phyloP scores from a whole-genome alignment of 2,797 vertebrate species.

The Cryptoblepharus egeriae region DNA sequence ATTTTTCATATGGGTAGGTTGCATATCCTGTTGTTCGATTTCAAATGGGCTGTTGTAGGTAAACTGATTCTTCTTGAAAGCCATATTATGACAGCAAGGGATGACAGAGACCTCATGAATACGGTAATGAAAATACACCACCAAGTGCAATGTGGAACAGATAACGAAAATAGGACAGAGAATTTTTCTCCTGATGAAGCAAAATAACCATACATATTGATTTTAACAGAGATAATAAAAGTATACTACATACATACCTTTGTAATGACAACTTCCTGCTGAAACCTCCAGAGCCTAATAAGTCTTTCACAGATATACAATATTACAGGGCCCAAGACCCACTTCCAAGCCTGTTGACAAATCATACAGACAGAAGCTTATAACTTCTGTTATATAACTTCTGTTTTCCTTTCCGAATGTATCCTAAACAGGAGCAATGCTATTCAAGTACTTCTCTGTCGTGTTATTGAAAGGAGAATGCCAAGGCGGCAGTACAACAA shows the following conservation, averaged over 20 bases:
- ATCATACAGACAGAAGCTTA: slow-evolving; percentile 32
- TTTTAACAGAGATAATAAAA: slow-evolving; percentile 56
- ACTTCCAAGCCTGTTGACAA: slow-evolving; percentile 82
- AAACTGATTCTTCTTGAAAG: slow-evolving; percentile 20
- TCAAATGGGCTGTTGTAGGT: slow-evolving; percentile 27
- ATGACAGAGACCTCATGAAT: slow-evolving; percentile 61
- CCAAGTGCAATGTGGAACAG: slow-evolving; percentile 50
- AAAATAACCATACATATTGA: slow-evolving; percentile 49
- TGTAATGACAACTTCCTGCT: slow-evolving; percentile 79
- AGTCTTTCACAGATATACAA: slow-evolving; percentile 78
- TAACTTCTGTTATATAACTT: too few relatives aligned
- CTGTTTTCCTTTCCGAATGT: slow-evolving; percentile 43
- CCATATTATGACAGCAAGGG: slow-evolving; percentile 28
- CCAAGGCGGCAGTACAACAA: not conserved
- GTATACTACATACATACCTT: slow-evolving; percentile 72
- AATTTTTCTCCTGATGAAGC: slow-evolving; percentile 65
- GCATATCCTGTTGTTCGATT: slow-evolving; percentile 14
- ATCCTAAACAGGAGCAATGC: slow-evolving; percentile 31
- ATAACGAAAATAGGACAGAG: slow-evolving; percentile 61
- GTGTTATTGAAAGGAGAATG: not conserved
- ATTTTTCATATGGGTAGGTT: not conserved
- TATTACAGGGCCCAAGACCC: slow-evolving; percentile 78
- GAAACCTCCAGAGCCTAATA: slow-evolving; percentile 79
- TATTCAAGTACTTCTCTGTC: not conserved
- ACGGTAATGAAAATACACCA: slow-evolving; percentile 59